These are phyloP conservation scores for Crypturellus tataupa DNA, from an alignment of 2,797 vertebrate genomes.

Conservation along the genomic window DNA sequence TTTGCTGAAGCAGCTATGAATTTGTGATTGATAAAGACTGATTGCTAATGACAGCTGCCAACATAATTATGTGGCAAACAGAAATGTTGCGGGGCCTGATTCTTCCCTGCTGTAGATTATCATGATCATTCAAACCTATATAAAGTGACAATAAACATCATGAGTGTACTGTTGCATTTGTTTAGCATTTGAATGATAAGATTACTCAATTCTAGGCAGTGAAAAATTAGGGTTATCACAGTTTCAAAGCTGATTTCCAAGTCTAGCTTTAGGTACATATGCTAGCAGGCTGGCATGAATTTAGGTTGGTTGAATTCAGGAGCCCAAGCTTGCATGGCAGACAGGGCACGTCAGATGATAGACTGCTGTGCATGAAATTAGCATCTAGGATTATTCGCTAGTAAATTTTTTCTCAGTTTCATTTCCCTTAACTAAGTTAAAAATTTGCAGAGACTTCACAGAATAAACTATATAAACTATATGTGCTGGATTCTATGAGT, in stretches of 20 bases:
- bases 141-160: not conserved
- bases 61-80: not conserved
- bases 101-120: not conserved
- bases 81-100: not conserved
- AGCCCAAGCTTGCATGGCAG: not conserved
- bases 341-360: not conserved
- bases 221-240: not conserved
- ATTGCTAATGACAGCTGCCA: not conserved
- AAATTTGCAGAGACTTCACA: not conserved
- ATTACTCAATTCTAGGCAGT: not conserved
- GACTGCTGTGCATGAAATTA: not conserved
- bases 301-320: not conserved
- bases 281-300: not conserved
- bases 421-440: not conserved
- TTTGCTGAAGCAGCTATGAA: not conserved
- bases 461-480: not conserved
- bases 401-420: not conserved
- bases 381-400: not conserved
- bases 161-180: not conserved
- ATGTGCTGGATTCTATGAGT: not conserved
- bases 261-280: not conserved
- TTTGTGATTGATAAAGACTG: not conserved
- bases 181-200: not conserved
- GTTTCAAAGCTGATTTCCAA: slow-evolving; percentile 9
- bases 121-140: not conserved